Percentiles rank a stretch among this genome's conserved stretches.
These are phyloP conservation scores for Pseudomyrmex pallidus DNA, from an alignment of 1,140 invertebrate genomes.

Conservation along the genomic window DNA sequence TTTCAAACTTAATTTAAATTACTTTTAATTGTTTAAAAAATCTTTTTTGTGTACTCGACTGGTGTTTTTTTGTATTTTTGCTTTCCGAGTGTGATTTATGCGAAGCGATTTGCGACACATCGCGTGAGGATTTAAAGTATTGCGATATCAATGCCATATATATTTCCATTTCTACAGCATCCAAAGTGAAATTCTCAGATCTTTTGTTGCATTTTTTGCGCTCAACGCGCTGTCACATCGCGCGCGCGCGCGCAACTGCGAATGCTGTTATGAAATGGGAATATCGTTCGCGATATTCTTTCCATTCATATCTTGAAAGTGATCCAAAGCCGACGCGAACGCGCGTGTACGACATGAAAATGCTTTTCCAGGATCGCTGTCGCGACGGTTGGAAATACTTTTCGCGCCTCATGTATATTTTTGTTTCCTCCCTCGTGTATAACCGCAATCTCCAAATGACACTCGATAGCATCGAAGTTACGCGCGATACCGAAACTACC, in stretches of 20 bases:
- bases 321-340: neutral
- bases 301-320: constrained; percentile 1
- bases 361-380: constrained; percentile 33
- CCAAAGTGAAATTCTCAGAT: neutral
- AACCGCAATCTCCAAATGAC: constrained; percentile 51
- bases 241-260: neutral
- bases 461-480: constrained; percentile 39
- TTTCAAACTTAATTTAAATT: constrained; percentile 24
- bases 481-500: neutral
- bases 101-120: neutral
- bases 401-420: neutral
- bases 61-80: neutral
- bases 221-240: neutral
- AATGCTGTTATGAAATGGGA: constrained; percentile 9
- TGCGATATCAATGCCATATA: neutral
- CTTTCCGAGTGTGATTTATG: neutral
- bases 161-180: neutral
- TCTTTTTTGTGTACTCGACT: neutral
- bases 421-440: constrained; percentile 14
- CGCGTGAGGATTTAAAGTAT: neutral
- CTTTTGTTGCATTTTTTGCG: neutral
- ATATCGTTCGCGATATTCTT: constrained; percentile 11
- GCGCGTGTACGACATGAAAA: constrained; percentile 19
- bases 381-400: constrained; percentile 10
- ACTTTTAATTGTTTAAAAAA: constrained; percentile 13